Evolutionary conservation across 2,888 invertebrate genomes (phyloP), one percentile per base, ranked within the genome.

Genomic region (Homarus gammarus): DNA sequence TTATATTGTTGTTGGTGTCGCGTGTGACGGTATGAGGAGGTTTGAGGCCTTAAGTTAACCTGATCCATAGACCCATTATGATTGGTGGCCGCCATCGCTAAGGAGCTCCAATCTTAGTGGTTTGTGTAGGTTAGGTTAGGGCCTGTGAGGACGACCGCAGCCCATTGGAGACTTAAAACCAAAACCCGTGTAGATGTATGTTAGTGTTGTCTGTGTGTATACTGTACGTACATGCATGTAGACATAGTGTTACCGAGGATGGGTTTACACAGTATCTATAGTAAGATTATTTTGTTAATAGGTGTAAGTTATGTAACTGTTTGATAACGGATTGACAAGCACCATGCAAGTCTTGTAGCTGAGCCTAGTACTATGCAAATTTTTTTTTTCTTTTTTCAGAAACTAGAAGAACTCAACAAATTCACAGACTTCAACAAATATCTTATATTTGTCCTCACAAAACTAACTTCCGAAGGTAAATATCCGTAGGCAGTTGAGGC

Each of bases 371-470:
- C 85, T 85, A 90, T 82, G 85, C 78, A 68, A 64, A 31, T 77
- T 90, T 84, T 90, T 89, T 82, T 86, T 90, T 72, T 70, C 79
- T 82, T 90, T 83, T 90, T 90, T 90, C 95, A 99, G 98, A 99
- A 98, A 98, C 95, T 99, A 95, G 99, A 99, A 95, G 98, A 99
- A 95, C 95, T 99, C 93, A 99, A 99, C 94, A 98, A 97, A 94
- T 99, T 97, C 95, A 98, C 99, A 92, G 99, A 99, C 94, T 99
- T 99, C 95, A 99, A 99, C 94, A 99, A 99, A 94, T 99, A 99
- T 94, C 95, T 99, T 93, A 99, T 99, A 94, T 99, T 98, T 95
- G 98, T 99, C 93, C 95, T 99, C 93, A 98, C 99, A 89, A 98
- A 99, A 95, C 95, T 99, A 93, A 97, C 96, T 93, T 95, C 96